Evolutionary conservation across 2,888 invertebrate genomes (phyloP).

Genomic region (Malthinus seriepunctatus): DNA sequence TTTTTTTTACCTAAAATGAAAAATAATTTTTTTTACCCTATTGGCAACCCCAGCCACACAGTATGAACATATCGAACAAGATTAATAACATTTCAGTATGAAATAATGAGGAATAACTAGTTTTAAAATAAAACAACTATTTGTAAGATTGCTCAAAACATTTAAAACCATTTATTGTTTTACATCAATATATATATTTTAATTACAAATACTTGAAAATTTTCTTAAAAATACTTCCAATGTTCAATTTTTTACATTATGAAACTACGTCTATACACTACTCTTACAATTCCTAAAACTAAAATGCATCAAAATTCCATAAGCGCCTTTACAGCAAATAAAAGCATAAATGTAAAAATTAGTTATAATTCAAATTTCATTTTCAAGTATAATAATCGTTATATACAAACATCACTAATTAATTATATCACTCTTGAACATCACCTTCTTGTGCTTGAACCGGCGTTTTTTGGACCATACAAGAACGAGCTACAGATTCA

Average conservation of each 20-base stretch:
- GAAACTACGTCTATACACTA: constrained; percentile 44
- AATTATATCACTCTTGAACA: constrained; percentile 64
- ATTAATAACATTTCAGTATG: no score
- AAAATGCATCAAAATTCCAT: constrained; percentile 17
- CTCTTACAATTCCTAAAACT: constrained; percentile 31
- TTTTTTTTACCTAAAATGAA: no score
- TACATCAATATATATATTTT: constrained; percentile 50
- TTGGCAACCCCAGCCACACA: no score
- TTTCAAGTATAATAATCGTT: constrained; percentile 12
- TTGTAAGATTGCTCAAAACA: constrained; percentile 41
- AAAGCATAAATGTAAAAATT: constrained; percentile 19
- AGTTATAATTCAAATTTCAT: constrained; percentile 14
- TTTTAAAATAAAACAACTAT: no score
- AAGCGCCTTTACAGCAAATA: constrained; percentile 14
- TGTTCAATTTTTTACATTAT: constrained; percentile 49
- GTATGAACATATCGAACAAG: no score
- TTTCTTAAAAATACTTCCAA: constrained; percentile 51
- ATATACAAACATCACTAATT: constrained; percentile 11
- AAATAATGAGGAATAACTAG: no score
- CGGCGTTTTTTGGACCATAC: constrained; percentile 84
- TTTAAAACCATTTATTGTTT: constrained; percentile 53
- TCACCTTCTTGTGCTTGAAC: constrained; percentile 67
- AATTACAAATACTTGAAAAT: constrained; percentile 54
- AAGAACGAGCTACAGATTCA: constrained; percentile 95
- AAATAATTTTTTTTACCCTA: no score